Base-by-base conservation (phyloP, 1,140 invertebrate genomes). In the Macrostomum lignano region DNA sequence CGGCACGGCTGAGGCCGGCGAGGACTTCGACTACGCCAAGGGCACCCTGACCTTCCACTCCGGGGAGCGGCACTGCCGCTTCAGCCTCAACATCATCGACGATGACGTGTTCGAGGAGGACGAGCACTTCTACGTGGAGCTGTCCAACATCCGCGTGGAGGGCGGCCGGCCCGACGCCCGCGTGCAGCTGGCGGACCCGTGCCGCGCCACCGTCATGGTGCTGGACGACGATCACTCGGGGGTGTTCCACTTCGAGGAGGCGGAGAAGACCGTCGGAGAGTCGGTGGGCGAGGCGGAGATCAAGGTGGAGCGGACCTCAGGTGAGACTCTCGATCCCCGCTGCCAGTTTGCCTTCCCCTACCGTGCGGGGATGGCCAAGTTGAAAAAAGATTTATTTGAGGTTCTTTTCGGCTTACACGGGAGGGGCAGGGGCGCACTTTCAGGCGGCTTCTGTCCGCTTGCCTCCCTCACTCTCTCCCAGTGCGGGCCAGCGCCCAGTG, bases 41-140 rank as follows among this genome's bases (percentile, higher is more conserved):
- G 88, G 82, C 4, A 74, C 72, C 0, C 52, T 96, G 1, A 66
- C 66, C 25, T 96, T 96, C 53, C 43, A 49, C 14, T 71, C 74
- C 0, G 73, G 74, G 2, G 79, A 88, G 43, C 69, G 67, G 9
- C 71, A 72, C 42, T 78, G 84, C 52, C 69, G 57, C 38, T 55
- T 61, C 43, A 33, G 40, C 15, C 31, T 58, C 4, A 73, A 77
- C 47, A 78, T 96, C 7, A 82, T 96, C 38, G 86, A 96, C 49
- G 88, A 96, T 51, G 88, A 98, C 37, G 71, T 94, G 1, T 98
- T 96, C 53, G 88, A 98, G 56, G 82, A 93, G 49, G 86, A 96
- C 52, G 86, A 96, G 61, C 81, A 93, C 54, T 94, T 98, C 58
- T 93, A 82, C 56, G 69, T 93, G 3, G 69, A 75, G 13, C 45